These are phyloP conservation scores for Tetramorium parvispinum DNA, from an alignment of 1,140 invertebrate species.

Conservation along the genomic window DNA sequence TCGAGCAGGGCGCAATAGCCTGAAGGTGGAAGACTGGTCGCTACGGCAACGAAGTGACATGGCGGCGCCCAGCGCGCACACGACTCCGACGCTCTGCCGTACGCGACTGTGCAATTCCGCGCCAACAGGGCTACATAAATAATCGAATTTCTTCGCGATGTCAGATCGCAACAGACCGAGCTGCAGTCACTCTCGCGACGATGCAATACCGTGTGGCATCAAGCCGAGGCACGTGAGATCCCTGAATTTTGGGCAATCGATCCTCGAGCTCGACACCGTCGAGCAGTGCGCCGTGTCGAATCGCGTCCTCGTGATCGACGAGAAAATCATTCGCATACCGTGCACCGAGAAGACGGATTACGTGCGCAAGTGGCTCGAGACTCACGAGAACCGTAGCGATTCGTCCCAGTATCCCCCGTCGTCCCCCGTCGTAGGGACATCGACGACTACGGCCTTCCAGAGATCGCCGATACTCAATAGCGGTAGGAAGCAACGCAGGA, in stretches of 20 bases:
- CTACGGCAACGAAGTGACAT: conserved; percentile 22
- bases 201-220: background rate
- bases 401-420: no score
- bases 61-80: background rate
- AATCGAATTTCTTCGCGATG: background rate
- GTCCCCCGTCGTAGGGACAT: background rate
- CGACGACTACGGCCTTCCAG: background rate
- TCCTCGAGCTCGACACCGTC: conserved; percentile 24
- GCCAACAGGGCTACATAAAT: background rate
- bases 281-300: background rate
- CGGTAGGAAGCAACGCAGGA: conserved; percentile 31
- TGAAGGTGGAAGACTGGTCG: background rate
- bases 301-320: background rate
- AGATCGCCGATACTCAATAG: conserved; percentile 47
- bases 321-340: conserved; percentile 43
- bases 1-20: background rate
- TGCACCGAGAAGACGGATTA: conserved; percentile 49
- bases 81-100: background rate
- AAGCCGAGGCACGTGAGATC: conserved; percentile 59
- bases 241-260: conserved; percentile 62
- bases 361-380: conserved; percentile 66
- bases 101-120: background rate
- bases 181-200: background rate
- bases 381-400: conserved; percentile 4
- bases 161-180: background rate